Percentiles rank a stretch among this genome's conserved stretches.
phyloP scores from a whole-genome alignment of 2,888 invertebrate species.

The Drosophila incognita region DNA sequence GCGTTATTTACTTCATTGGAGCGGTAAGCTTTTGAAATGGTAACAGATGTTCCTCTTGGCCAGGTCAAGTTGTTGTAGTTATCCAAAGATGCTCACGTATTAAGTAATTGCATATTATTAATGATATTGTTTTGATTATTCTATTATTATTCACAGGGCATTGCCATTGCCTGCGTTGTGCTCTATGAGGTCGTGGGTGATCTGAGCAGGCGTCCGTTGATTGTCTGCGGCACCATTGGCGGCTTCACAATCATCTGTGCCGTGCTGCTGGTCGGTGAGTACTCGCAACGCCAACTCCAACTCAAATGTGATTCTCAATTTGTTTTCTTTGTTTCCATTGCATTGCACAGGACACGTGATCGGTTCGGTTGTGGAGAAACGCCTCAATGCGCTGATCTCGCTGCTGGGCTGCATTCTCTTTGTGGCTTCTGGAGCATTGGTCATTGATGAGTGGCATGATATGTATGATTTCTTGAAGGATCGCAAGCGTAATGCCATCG shows the following conservation, averaged over 20 bases:
- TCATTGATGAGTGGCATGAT: slow-evolving; percentile 83
- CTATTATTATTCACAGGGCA: slow-evolving; percentile 63
- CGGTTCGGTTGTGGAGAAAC: slow-evolving; percentile 82
- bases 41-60: neutral
- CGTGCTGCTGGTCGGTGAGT: slow-evolving; percentile 79
- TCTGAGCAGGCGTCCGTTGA: slow-evolving; percentile 66
- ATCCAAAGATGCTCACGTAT: neutral
- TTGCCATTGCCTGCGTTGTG: slow-evolving; percentile 82
- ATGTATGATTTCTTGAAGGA: slow-evolving; percentile 68
- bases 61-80: neutral
- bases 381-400: slow-evolving; percentile 82
- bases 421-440: slow-evolving; percentile 82
- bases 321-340: neutral
- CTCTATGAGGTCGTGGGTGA: slow-evolving; percentile 74
- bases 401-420: slow-evolving; percentile 82
- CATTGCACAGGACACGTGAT: slow-evolving; percentile 76
- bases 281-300: neutral
- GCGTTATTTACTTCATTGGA: neutral
- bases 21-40: neutral
- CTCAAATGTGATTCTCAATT: slow-evolving; percentile 1
- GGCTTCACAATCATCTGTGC: slow-evolving; percentile 82
- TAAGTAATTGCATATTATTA: neutral
- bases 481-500: slow-evolving; percentile 81
- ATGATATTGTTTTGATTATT: slow-evolving; percentile 6
- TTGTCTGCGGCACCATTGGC: slow-evolving; percentile 82